A percentile compares a stretch with the other conserved stretches of the same genome.
Conservation (phyloP, 2,113 vertebrate species). For the Brachyistius frenatus region DNA sequence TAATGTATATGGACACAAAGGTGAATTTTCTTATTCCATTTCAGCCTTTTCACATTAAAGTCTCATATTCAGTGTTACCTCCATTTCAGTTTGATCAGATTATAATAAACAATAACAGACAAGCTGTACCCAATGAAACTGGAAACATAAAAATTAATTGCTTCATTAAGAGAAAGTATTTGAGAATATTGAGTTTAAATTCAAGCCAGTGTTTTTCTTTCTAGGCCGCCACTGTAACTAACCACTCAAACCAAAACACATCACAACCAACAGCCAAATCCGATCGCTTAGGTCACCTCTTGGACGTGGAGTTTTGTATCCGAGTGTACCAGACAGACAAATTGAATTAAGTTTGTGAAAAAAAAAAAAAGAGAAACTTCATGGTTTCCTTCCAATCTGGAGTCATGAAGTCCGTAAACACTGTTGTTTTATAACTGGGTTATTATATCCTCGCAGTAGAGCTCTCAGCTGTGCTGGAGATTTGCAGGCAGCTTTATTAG, state of each 20-base stretch:
- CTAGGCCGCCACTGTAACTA: slow-evolving; percentile 18
- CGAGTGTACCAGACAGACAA: slow-evolving; percentile 56
- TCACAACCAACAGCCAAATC: slow-evolving; percentile 40
- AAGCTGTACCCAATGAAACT: slow-evolving; percentile 9
- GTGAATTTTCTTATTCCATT: not conserved
- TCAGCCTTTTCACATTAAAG: not conserved
- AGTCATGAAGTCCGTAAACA: slow-evolving; percentile 51
- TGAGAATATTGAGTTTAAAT: not conserved
- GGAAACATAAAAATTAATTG: slow-evolving; percentile 21
- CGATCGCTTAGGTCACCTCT: slow-evolving; percentile 46
- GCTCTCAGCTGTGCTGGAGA: slow-evolving; percentile 9
- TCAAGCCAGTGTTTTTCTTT: slow-evolving; percentile 27
- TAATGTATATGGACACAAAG: not conserved
- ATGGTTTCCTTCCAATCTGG: slow-evolving; percentile 41
- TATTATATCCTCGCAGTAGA: slow-evolving; percentile 40
- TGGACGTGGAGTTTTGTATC: slow-evolving; percentile 32
- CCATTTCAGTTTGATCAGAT: slow-evolving; percentile 20
- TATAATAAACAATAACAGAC: slow-evolving; percentile 38
- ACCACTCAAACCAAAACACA: slow-evolving; percentile 47
- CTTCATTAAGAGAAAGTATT: slow-evolving; percentile 36
- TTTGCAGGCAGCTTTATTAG: slow-evolving; percentile 29
- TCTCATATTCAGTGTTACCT: slow-evolving; percentile 6
- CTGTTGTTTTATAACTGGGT: slow-evolving; percentile 54
- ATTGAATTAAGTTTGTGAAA: slow-evolving; percentile 39
- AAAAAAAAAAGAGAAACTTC: slow-evolving; percentile 24